Base-by-base conservation (phyloP, 1,140 invertebrate genomes). In the Hyles euphorbiae region DNA sequence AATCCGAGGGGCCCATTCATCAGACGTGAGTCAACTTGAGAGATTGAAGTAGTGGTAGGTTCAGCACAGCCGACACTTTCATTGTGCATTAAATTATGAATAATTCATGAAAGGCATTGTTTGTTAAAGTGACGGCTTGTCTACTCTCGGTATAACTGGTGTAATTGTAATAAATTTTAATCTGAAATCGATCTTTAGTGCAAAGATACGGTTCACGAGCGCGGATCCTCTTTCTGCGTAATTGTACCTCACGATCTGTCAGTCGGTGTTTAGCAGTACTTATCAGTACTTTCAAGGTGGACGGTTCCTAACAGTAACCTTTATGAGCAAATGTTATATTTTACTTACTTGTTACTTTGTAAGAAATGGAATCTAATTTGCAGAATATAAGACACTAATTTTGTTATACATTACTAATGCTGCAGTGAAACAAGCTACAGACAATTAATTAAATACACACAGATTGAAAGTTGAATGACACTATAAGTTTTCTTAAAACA, bases 61-160 rank as follows among this genome's bases (percentile, higher is more conserved):
- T 65, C 58, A 46, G 51, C 57, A 57, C 49, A 46, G 52, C 50
- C 40, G 46, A 59, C 57, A 61, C 50, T 54, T 53, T 61, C 56
- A 66, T 63, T 68, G 61, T 63, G 56, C 40, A 34, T 34, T 46
- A 49, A 45, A 46, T 36, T 40, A 65, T 69, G 63, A 69, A 69
- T 69, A 48, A 64, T 67, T 54, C 54, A 68, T 60, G 47, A 44
- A 55, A 6, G 22, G 12, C 53, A 66, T 70, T 70, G 59, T 66
- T 70, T 64, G 61, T 57, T 56, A 58, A 60, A 63, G 46, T 65
- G 56, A 63, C 53, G 56, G 43, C 57, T 33, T 43, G 50, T 52
- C 50, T 33, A 9, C 33, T 34, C 34, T n/a, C 33, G 50, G 34
- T 52, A 34, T 52, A 52, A 34, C 50, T 34, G 34, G 50, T 12